These are phyloP conservation scores for Hoplostethus mediterraneus DNA, from an alignment of 2,797 vertebrate species.

Conservation along the genomic window DNA sequence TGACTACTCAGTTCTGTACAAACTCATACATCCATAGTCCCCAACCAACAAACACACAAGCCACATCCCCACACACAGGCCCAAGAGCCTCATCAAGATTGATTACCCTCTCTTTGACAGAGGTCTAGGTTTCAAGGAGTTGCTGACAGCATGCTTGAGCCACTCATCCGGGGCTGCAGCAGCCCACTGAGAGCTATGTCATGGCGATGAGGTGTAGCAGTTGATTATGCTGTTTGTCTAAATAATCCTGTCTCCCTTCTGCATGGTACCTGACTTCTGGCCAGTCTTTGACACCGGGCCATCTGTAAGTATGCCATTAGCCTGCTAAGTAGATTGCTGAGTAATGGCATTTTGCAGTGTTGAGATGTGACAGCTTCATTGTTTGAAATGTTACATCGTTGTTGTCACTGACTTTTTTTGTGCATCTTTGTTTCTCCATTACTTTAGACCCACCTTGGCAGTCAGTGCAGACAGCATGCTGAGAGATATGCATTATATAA, in stretches of 20 bases:
- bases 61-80: not conserved
- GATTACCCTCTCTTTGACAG: slow-evolving; percentile 45
- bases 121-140: slow-evolving; percentile 57
- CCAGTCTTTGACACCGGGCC: slow-evolving; percentile 8
- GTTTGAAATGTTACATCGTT: not conserved
- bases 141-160: slow-evolving; percentile 64
- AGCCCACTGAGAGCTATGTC: slow-evolving; percentile 21
- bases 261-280: slow-evolving; percentile 36
- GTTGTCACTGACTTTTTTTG: too few species aligned
- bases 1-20: not conserved
- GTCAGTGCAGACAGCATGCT: not conserved
- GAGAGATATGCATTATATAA: too few species aligned
- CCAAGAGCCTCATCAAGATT: slow-evolving; percentile 45
- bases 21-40: slow-evolving; percentile 2
- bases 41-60: not conserved
- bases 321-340: slow-evolving; percentile 23
- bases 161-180: slow-evolving; percentile 21
- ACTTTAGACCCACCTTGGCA: too few species aligned
- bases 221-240: slow-evolving; percentile 27
- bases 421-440: too few species aligned
- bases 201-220: slow-evolving; percentile 48
- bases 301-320: slow-evolving; percentile 18
- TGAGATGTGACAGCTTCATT: not conserved
- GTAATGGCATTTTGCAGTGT: slow-evolving; percentile 24
- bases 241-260: slow-evolving; percentile 20